Evolutionary conservation across 1,140 invertebrate species (phyloP), one percentile per base, ranked within the genome.

Genomic region (Agraylea sexmaculata): DNA sequence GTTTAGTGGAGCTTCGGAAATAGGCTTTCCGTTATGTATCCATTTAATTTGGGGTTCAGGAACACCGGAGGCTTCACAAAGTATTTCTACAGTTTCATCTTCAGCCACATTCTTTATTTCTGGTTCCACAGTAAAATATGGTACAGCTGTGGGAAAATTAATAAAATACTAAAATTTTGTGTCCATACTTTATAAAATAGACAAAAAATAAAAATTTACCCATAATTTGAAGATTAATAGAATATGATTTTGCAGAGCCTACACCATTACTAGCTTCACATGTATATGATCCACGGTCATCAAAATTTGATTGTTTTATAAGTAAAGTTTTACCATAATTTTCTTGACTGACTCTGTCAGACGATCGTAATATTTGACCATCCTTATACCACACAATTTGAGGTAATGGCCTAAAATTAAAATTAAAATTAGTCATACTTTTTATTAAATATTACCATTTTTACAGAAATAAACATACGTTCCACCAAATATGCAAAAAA

Each of bases 1-100:
- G 71, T 91, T 93, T 0, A 67, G 64, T 10, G 77, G 70, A 1
- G 82, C 77, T 58, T 87, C 77, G 33, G 73, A 69, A 21, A 96
- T 80, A 1, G 87, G 84, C 53, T 82, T 80, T 23, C 94, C 93
- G 69, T 99, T 98, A 60, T 95, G 80, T 37, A 93, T 94, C 95
- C 95, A 99, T 51, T 87, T 78, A 34, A 96, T 90, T 45, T 83
- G 74, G 0, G 95, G 94, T 36, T 80, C 72, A 1, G 95, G 95
- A 2, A 78, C 75, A 42, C 92, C 94, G 6, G 70, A 75, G 0
- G 94, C 94, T 41, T 79, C 73, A 63, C 95, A 99, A 30, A 73
- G 68, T 53, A 99, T 91, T 47, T 77, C 74, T 0, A 85, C 83
- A 7, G 75, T 83, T 58, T 95, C 92, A 33, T 85, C 90, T 68